Conservation (phyloP, 2,888 invertebrate species). For the Eilema caniola region DNA sequence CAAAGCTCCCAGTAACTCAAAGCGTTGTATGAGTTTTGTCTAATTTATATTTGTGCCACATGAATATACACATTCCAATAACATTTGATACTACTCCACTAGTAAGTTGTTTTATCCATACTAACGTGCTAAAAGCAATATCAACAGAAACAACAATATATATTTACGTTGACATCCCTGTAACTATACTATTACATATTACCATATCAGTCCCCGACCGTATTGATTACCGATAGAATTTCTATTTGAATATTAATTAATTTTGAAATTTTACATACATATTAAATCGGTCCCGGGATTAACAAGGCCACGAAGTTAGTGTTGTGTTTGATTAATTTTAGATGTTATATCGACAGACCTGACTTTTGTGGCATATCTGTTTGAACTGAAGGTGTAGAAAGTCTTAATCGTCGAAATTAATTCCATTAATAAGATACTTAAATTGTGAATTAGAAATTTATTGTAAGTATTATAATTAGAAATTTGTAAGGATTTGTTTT, state of each 20-base stretch:
- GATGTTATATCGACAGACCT: constrained; percentile 26
- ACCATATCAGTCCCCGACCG: constrained; percentile 35
- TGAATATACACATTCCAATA: not conserved
- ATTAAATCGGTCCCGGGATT: constrained; percentile 44
- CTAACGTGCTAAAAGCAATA: constrained; percentile 11
- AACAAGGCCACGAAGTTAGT: constrained; percentile 31
- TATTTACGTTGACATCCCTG: constrained; percentile 10
- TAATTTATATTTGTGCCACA: not conserved
- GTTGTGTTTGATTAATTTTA: constrained; percentile 50
- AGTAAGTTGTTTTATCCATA: constrained; percentile 8
- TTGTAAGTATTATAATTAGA: too few species aligned
- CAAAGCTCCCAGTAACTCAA: too few species aligned
- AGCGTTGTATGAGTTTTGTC: too few species aligned
- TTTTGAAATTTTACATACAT: constrained; percentile 51
- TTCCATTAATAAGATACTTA: too few species aligned
- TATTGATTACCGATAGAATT: constrained; percentile 52
- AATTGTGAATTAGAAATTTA: too few species aligned
- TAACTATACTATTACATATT: constrained; percentile 18
- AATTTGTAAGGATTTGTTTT: too few species aligned
- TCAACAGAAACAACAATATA: constrained; percentile 6
- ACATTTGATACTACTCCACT: not conserved
- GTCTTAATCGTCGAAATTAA: too few species aligned
- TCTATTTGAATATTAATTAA: constrained; percentile 56
- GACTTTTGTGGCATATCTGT: constrained; percentile 25
- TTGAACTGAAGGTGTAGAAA: constrained; percentile 9